Evolutionary conservation across 2,888 invertebrate species (phyloP).

Genomic region (Agrilus mali): DNA sequence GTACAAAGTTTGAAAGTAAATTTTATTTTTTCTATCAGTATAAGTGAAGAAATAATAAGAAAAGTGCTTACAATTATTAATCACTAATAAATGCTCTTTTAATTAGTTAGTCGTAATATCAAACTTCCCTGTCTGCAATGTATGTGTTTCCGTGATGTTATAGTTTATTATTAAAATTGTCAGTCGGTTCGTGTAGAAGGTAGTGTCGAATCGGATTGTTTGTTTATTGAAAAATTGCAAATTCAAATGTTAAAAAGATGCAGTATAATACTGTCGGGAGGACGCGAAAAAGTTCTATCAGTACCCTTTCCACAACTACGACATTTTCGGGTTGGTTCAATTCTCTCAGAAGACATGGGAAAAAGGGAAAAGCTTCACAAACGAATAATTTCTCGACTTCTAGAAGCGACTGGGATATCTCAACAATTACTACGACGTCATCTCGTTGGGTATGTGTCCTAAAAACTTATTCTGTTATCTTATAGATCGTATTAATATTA

Average conservation of each 20-base stretch:
- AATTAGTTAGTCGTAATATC: too few relatives aligned
- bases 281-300: conserved; percentile 53
- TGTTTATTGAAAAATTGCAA: neutral
- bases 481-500: neutral
- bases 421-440: conserved; percentile 18
- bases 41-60: too few relatives aligned
- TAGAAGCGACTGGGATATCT: conserved; percentile 29
- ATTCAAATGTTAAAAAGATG: conserved; percentile 17
- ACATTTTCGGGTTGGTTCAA: conserved; percentile 65
- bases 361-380: conserved; percentile 23
- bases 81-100: too few relatives aligned
- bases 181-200: too few relatives aligned
- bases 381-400: conserved; percentile 21
- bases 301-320: conserved; percentile 25
- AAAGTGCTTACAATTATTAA: too few relatives aligned
- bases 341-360: conserved; percentile 54
- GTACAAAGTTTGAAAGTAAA: too few relatives aligned
- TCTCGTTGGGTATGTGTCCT: conserved; percentile 17
- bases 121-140: too few relatives aligned
- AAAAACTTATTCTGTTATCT: conserved; percentile 2
- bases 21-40: too few relatives aligned
- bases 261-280: conserved; percentile 29
- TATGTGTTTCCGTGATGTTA: too few relatives aligned
- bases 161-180: too few relatives aligned
- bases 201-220: too few relatives aligned